Evolutionary conservation across 2,888 invertebrate genomes (phyloP).

Genomic region (Tetrapedia diversipes): DNA sequence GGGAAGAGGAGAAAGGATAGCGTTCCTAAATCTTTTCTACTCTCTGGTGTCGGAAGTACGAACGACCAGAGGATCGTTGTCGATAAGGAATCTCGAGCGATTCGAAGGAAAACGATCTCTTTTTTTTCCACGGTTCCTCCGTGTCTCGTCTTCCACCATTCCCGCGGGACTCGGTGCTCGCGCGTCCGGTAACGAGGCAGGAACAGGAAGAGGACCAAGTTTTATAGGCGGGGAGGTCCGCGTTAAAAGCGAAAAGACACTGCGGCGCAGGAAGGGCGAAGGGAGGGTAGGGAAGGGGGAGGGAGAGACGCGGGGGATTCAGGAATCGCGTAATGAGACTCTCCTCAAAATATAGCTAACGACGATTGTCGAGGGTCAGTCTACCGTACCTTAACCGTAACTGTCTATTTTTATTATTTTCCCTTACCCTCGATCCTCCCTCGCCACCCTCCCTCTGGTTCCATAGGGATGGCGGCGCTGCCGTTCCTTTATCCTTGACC

Average conservation of each 20-base stretch:
- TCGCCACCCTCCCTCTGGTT: conserved; percentile 29
- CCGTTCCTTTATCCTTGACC: conserved; percentile 50
- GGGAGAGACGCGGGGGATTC: conserved; percentile 37
- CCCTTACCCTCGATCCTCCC: conserved; percentile 47
- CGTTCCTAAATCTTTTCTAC: conserved; percentile 11
- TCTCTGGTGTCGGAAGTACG: conserved; percentile 29
- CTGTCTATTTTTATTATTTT: conserved; percentile 81
- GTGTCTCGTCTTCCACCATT: conserved; percentile 47
- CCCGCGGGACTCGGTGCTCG: conserved; percentile 51
- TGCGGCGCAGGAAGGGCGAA: not conserved
- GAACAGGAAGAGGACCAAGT: conserved; percentile 75
- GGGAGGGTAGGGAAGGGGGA: not conserved
- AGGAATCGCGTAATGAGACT: conserved; percentile 79
- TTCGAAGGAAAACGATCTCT: conserved; percentile 41
- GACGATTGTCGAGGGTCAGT: conserved; percentile 81
- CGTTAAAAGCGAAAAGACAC: conserved; percentile 51
- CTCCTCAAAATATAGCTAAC: conserved; percentile 78
- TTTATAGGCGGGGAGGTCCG: conserved; percentile 75
- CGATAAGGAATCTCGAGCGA: conserved; percentile 60
- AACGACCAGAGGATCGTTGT: conserved; percentile 45
- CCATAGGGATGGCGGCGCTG: conserved; percentile 6
- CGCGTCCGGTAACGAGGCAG: conserved; percentile 73
- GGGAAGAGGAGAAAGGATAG: not conserved
- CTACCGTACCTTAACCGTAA: conserved; percentile 80
- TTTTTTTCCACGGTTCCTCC: conserved; percentile 23